Evolutionary conservation across 2,113 vertebrate species (phyloP).

Genomic region (Bombycilla garrulus): DNA sequence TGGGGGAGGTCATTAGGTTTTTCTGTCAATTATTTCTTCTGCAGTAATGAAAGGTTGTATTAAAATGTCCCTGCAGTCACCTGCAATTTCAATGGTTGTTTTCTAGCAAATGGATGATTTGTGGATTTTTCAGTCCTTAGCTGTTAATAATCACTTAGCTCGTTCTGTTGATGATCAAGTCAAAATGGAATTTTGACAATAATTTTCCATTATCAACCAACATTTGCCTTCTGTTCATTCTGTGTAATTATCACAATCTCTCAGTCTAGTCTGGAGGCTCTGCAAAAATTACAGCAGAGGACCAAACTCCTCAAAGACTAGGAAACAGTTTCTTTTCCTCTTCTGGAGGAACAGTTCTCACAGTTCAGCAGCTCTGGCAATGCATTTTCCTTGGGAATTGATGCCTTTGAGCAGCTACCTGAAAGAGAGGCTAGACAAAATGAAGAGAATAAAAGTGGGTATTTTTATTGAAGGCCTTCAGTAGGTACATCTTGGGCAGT

Average conservation of each 20-base stretch:
- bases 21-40: constrained; percentile 1
- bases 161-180: not conserved
- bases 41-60: not conserved
- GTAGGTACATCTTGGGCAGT: not conserved
- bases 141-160: not conserved
- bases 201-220: not conserved
- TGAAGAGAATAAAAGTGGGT: too few relatives aligned
- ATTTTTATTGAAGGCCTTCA: not conserved
- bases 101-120: not conserved
- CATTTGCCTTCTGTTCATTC: not conserved
- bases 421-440: not conserved
- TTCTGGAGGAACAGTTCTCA: not conserved
- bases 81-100: not conserved
- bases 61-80: constrained; percentile 10
- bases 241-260: not conserved
- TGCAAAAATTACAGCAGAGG: not conserved
- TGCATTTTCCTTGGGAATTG: not conserved
- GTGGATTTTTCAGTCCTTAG: not conserved
- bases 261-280: not conserved
- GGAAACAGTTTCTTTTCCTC: not conserved
- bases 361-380: not conserved
- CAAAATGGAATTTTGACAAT: constrained; percentile 13
- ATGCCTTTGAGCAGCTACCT: too few relatives aligned
- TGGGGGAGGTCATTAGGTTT: not conserved
- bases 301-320: not conserved